Base-by-base conservation (phyloP, 2,888 invertebrate genomes). In the Drosophila cracens region DNA sequence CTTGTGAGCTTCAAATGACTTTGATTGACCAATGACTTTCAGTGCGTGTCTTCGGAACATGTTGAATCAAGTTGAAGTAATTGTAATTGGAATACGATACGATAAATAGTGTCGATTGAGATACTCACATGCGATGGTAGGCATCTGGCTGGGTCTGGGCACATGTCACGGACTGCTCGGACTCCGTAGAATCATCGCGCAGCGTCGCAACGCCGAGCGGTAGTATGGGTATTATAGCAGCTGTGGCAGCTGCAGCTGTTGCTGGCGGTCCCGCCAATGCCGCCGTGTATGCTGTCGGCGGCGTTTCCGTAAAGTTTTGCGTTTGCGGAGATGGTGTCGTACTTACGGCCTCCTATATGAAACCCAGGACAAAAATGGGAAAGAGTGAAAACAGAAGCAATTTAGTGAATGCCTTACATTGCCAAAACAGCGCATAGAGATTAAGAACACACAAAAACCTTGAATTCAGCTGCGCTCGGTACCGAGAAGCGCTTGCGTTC, bases 171-270 rank as follows among this genome's bases (percentile, higher is more conserved):
- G 93, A 93, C 86, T 93, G 93, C 82, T 93, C 93, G 68, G 93
- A 93, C 86, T 93, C 93, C 78, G 93, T 93, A 84, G 93, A 93
- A 90, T 93, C 93, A 93, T 93, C 93, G 88, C 93, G 93, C 79
- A 93, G 87, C 81, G 93, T 92, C 79, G 92, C 93, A 90, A 93
- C 93, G 89, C 93, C 93, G 76, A 93, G 90, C 87, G 93, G 93
- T 87, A 93, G 72, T 71, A 93, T 93, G 46, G 93, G 93, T 76
- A 93, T 93, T 82, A 93, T 93, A 78, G 93, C 93, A 92, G 93
- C 93, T 92, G 93, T 92, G 79, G 93, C 93, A 91, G 93, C 93
- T 88, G 93, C 93, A 76, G 93, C 93, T 90, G 93, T 93, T 93
- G 93, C 92, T 86, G 93, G 93, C 80, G 93, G 93, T 88, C 93